phyloP scores from a whole-genome alignment of 2,888 invertebrate species.

The Parnassius mnemosyne region DNA sequence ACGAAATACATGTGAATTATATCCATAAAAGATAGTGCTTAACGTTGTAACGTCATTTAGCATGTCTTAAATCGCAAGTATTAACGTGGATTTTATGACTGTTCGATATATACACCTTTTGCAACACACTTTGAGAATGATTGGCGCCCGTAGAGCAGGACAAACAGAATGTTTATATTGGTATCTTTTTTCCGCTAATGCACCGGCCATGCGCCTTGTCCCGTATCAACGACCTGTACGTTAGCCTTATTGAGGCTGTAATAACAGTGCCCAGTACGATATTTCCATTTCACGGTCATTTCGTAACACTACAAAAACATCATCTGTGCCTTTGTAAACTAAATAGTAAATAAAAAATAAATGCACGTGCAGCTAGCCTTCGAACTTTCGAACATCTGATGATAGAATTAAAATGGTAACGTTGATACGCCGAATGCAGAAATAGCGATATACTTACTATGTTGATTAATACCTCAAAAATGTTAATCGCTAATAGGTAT shows the following conservation, averaged over 20 bases:
- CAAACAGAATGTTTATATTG: slow-evolving; percentile 61
- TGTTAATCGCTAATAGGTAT: slow-evolving; percentile 29
- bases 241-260: slow-evolving; percentile 58
- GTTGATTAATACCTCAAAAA: no score
- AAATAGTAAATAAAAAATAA: slow-evolving; percentile 51
- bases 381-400: background rate
- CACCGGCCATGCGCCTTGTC: slow-evolving; percentile 49
- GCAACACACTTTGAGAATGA: slow-evolving; percentile 45
- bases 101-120: slow-evolving; percentile 18
- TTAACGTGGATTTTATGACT: slow-evolving; percentile 7
- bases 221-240: slow-evolving; percentile 73
- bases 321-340: slow-evolving; percentile 45
- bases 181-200: slow-evolving; percentile 58
- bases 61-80: slow-evolving; percentile 17
- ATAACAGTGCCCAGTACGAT: slow-evolving; percentile 57
- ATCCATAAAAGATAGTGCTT: slow-evolving; percentile 12
- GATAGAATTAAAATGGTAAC: no score
- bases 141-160: slow-evolving; percentile 48
- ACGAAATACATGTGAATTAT: background rate
- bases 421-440: no score
- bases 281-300: slow-evolving; percentile 74
- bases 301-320: slow-evolving; percentile 69
- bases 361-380: background rate
- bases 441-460: no score
- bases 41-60: slow-evolving; percentile 10